Percentiles rank a stretch among this genome's conserved stretches.
These are phyloP conservation scores for Drosophila burlai DNA, from an alignment of 1,140 invertebrate species.

Conservation along the genomic window DNA sequence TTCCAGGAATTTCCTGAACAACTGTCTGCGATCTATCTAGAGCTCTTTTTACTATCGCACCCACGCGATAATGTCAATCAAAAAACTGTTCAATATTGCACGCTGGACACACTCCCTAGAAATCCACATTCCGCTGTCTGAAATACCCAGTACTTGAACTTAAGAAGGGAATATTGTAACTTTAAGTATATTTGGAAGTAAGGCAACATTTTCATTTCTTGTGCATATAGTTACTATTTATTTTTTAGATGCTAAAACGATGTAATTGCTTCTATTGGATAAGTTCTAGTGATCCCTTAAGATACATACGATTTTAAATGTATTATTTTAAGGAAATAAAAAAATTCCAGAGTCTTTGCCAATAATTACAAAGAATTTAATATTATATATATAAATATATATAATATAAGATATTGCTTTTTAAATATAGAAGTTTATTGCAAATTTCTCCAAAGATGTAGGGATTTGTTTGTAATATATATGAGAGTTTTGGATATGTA, in stretches of 20 bases:
- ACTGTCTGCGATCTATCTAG: slow-evolving; percentile 43
- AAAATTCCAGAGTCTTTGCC: too few species aligned
- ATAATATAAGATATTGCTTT: too few species aligned
- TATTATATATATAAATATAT: too few species aligned
- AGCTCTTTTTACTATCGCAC: slow-evolving; percentile 50
- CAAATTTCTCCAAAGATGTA: too few species aligned
- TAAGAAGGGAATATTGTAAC: not conserved
- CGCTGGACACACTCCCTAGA: slow-evolving; percentile 36
- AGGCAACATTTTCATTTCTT: not conserved
- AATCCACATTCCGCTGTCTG: slow-evolving; percentile 16
- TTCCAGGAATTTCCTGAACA: slow-evolving; percentile 45
- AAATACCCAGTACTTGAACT: not conserved
- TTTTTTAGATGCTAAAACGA: not conserved
- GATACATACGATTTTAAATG: too few species aligned
- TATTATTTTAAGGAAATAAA: too few species aligned
- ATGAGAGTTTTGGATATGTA: too few species aligned
- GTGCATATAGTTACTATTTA: not conserved
- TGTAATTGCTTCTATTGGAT: too few species aligned
- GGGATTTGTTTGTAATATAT: too few species aligned
- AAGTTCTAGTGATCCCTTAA: too few species aligned
- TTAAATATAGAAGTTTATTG: too few species aligned
- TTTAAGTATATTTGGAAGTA: not conserved
- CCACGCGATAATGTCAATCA: slow-evolving; percentile 82
- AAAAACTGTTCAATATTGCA: slow-evolving; percentile 74
- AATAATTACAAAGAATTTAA: too few species aligned